A percentile compares a stretch with the other conserved stretches of the same genome.
These are phyloP conservation scores for Drosophila murphyi DNA, from an alignment of 1,140 invertebrate species.

Conservation along the genomic window DNA sequence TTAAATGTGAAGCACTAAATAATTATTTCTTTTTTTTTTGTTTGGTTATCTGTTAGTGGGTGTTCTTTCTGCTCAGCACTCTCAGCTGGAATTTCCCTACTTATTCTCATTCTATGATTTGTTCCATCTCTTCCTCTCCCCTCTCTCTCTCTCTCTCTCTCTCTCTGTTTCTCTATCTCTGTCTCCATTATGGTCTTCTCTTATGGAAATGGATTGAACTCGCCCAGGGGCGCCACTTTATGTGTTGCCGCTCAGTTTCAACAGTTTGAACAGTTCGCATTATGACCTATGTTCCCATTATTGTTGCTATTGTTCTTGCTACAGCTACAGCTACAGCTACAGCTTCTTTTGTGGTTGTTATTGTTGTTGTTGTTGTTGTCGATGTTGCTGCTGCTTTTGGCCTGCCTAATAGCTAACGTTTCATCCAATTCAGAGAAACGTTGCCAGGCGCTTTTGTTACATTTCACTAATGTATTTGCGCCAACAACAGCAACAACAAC, in stretches of 20 bases:
- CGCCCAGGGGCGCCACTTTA: slow-evolving; percentile 40
- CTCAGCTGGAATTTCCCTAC: neutral
- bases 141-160: slow-evolving; percentile 1
- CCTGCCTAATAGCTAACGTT: slow-evolving; percentile 46
- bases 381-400: slow-evolving; percentile 23
- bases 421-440: slow-evolving; percentile 39
- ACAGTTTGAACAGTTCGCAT: slow-evolving; percentile 36
- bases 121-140: too few species aligned
- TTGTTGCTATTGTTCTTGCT: slow-evolving; percentile 26
- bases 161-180: neutral
- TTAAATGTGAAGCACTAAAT: too few species aligned
- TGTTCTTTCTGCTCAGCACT: too few species aligned
- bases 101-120: neutral
- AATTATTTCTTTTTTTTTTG: too few species aligned
- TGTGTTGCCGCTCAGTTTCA: slow-evolving; percentile 35
- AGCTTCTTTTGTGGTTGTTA: neutral
- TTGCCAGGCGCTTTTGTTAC: slow-evolving; percentile 43
- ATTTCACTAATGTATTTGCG: slow-evolving; percentile 47
- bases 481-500: slow-evolving; percentile 14
- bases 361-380: slow-evolving; percentile 10
- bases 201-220: slow-evolving; percentile 43
- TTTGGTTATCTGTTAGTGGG: too few species aligned
- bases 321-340: neutral
- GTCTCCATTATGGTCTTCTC: neutral
- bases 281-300: slow-evolving; percentile 45